Base-by-base conservation (phyloP, 2,888 invertebrate species). In the Diaperis boleti region DNA sequence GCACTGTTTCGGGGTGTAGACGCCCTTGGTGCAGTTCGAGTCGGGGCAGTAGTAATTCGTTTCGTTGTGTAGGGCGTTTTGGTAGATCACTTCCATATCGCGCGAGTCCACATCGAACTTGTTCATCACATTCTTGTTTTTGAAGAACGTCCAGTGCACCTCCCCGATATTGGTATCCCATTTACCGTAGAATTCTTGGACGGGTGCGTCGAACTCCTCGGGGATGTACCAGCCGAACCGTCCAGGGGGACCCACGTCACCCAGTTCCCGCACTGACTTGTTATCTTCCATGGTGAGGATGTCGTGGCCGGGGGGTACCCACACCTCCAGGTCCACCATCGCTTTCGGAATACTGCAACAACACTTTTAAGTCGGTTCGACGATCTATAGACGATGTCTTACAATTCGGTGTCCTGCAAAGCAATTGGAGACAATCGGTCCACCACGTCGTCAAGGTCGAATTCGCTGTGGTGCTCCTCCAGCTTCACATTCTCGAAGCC, bases 281-380 rank as follows among this genome's bases (percentile, higher is more conserved):
- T 68, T 68, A 31, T 75, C 78, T 14, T 83, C 68, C n/a, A 79
- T 76, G 71, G 82, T 82, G 52, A 81, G 80, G 18, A 83, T 81
- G 72, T 87, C 87, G 52, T 84, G 83, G 37, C 88, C 86, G 0
- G 89, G 85, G 14, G 87, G 84, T 62, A 88, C 82, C 89, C 90
- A 91, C 0, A 89, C 88, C 76, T 90, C 92, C 73, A 92, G 79
- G 77, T 92, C 91, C 11, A 92, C 83, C 81, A 85, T 84, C 0
- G 84, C 77, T 15, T 78, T 75, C 6, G 84, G 84, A 54, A 80
- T 70, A 55, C 84, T 85, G 33, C 29, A 20, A 29, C 1, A 20
- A 6, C 31, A 31, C 31, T 31, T 31, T n/a, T n/a, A n/a, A n/a
- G n/a, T n/a, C n/a, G n/a, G n/a, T n/a, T n/a, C n/a, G n/a, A n/a